phyloP scores from a whole-genome alignment of 92 coral and sea anemone species.

The Metridium senile region DNA sequence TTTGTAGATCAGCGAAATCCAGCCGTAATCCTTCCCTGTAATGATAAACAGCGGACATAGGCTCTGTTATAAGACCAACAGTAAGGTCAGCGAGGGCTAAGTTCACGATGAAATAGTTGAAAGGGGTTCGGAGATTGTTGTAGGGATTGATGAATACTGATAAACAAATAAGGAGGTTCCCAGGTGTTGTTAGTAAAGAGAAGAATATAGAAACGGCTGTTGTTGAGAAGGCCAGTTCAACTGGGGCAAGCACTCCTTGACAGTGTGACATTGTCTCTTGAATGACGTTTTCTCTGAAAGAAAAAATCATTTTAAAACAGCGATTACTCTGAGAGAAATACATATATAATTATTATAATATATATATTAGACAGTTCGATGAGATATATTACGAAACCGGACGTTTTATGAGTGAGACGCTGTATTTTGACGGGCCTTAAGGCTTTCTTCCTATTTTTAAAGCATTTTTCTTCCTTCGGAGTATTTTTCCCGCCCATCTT shows the following conservation, averaged over 20 bases:
- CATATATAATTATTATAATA: too few relatives aligned
- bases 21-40: slow-evolving; percentile 24
- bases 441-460: too few relatives aligned
- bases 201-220: slow-evolving; percentile 26
- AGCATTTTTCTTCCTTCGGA: too few relatives aligned
- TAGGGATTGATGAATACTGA: slow-evolving; percentile 32
- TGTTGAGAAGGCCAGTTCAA: slow-evolving; percentile 26
- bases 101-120: slow-evolving; percentile 46
- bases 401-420: too few relatives aligned
- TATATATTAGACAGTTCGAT: too few relatives aligned
- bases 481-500: too few relatives aligned
- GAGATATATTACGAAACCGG: too few relatives aligned
- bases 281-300: too few relatives aligned
- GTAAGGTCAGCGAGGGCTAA: slow-evolving; percentile 36
- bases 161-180: slow-evolving; percentile 32
- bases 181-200: slow-evolving; percentile 29
- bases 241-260: slow-evolving; percentile 10
- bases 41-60: slow-evolving; percentile 37
- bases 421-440: too few relatives aligned
- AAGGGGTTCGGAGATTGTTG: slow-evolving; percentile 34
- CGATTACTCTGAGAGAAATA: too few relatives aligned
- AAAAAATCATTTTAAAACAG: too few relatives aligned
- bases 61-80: slow-evolving; percentile 37
- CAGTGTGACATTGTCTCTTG: slow-evolving; percentile 9
- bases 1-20: slow-evolving; percentile 15